Evolutionary conservation across 2,888 invertebrate genomes (phyloP), one percentile per base, ranked within the genome.

Genomic region (Allacma fusca): DNA sequence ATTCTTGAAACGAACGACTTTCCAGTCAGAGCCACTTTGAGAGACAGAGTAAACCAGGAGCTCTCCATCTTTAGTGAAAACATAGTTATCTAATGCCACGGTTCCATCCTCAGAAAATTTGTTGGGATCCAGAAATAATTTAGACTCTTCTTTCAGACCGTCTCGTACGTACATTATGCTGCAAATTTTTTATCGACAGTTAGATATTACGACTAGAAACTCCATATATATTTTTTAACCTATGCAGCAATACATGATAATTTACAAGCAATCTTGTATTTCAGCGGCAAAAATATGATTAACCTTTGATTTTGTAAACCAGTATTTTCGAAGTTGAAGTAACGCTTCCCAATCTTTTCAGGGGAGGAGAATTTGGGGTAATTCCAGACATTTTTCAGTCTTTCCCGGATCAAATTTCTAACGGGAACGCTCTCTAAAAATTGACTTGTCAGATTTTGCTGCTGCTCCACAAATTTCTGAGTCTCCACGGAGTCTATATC

Each of bases 291-390:
- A n/a, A n/a, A n/a, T n/a, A n/a, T n/a, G n/a, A 12, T 50, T 50
- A 85, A 94, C 95, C 92, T 94, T 87, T 98, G 98, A 88, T 99
- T 98, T 88, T 98, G 98, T 77, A 98, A 89, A 1, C 98, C 98
- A 50, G 94, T 92, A 86, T 99, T 99, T 89, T 93, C 92, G 85
- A 91, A 93, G 87, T 94, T 96, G 87, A 94, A 98, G 87, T 96
- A 98, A 86, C 90, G 90, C 81, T 91, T 88, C 1, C 97, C 97
- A 85, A 93, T 91, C 84, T 91, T 91, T 85, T 90, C 91, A 0
- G 97, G 97, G 84, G 94, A 93, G 0, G 94, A 92, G 87, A 93
- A 95, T 88, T 97, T 97, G 19, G 96, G 95, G 88, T 94, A 98
- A 87, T 99, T 93, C 97, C 96, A 97, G 34, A 97, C 88, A 84